These are phyloP conservation scores for Peribatodes rhomboidaria DNA, from an alignment of 2,888 invertebrate species.

Conservation along the genomic window DNA sequence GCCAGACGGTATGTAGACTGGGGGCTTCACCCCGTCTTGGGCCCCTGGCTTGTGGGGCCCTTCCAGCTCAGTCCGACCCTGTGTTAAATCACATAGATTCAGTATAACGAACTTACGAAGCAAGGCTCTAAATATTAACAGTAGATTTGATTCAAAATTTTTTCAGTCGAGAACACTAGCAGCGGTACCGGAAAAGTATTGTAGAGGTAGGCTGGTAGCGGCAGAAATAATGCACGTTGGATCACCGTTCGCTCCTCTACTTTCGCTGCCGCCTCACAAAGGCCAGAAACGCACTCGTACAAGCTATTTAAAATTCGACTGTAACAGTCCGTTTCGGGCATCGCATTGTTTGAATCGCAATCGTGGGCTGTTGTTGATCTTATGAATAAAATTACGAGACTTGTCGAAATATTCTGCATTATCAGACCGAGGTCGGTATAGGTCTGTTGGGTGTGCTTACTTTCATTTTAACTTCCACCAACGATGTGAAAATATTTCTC, in stretches of 20 bases:
- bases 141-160: too few species aligned
- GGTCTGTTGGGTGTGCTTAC: constrained; percentile 81
- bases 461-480: constrained; percentile 84
- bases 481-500: constrained; percentile 86
- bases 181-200: too few species aligned
- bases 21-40: too few species aligned
- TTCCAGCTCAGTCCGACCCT: too few species aligned
- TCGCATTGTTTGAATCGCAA: constrained; percentile 50
- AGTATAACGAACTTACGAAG: too few species aligned
- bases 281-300: background rate
- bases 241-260: background rate
- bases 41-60: too few species aligned
- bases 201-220: too few species aligned
- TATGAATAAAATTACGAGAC: constrained; percentile 82
- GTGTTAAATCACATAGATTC: too few species aligned
- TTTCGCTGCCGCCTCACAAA: background rate
- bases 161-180: too few species aligned
- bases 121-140: too few species aligned
- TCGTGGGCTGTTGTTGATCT: constrained; percentile 64
- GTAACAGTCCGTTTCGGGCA: constrained; percentile 33
- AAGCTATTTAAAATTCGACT: background rate
- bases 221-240: too few species aligned
- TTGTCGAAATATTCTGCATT: constrained; percentile 76
- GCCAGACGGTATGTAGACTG: too few species aligned
- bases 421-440: constrained; percentile 74